A percentile compares a stretch with the other conserved stretches of the same genome.
Evolutionary conservation across 1,140 invertebrate species (phyloP).

Genomic region (Callitettix versicolor): DNA sequence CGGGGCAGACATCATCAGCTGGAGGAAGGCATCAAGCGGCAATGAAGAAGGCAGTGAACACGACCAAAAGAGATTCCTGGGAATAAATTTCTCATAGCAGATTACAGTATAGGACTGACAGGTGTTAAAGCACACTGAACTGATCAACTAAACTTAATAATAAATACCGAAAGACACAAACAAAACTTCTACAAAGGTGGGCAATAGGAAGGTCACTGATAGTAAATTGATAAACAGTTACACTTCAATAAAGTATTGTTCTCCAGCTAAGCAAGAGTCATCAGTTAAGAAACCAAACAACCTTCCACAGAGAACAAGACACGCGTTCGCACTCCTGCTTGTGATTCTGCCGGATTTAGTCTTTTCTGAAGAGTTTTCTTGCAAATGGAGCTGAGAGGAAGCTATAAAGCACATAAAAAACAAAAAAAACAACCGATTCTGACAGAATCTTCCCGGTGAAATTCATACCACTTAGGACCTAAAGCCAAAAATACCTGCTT

Average conservation of each 20-base stretch:
- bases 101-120: not conserved
- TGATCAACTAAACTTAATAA: not conserved
- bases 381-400: not conserved
- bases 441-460: not conserved
- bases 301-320: not conserved
- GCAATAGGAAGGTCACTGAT: not conserved
- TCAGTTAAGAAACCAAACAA: not conserved
- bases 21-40: not conserved
- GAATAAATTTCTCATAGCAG: not conserved
- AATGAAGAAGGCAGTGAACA: not conserved
- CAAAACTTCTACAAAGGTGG: not conserved
- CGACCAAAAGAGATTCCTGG: not conserved
- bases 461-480: not conserved
- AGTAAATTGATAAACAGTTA: not conserved
- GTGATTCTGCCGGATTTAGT: not conserved
- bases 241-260: not conserved
- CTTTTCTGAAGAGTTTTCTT: not conserved
- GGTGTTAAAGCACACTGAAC: not conserved
- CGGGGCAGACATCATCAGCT: not conserved
- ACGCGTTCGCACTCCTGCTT: no score
- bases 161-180: not conserved
- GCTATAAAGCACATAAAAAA: not conserved
- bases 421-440: not conserved
- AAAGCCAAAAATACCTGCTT: not conserved
- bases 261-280: not conserved